Percentiles rank a stretch among this genome's conserved stretches.
Evolutionary conservation across 1,140 invertebrate species (phyloP).

Genomic region (Cataglyphis hispanica): DNA sequence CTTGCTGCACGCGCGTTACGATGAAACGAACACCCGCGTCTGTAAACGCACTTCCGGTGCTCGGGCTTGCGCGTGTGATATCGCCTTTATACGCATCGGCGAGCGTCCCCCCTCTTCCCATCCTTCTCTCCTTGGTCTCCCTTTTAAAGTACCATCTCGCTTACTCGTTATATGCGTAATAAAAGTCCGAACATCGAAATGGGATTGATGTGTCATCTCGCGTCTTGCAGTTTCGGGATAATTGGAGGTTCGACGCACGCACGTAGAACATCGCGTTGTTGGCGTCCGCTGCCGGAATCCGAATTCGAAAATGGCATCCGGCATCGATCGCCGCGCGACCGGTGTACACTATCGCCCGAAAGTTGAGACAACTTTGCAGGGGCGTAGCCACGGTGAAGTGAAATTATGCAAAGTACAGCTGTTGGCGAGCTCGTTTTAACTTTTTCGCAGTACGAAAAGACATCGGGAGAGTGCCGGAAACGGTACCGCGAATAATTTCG

Average conservation of each 20-base stretch:
- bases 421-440: slow-evolving; percentile 28
- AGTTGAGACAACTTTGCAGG: slow-evolving; percentile 53
- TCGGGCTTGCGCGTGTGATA: slow-evolving; percentile 44
- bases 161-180: slow-evolving; percentile 24
- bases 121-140: neutral
- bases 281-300: slow-evolving; percentile 50
- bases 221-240: slow-evolving; percentile 14
- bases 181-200: slow-evolving; percentile 28
- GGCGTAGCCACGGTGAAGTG: slow-evolving; percentile 44
- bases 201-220: neutral
- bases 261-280: too few relatives aligned
- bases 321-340: slow-evolving; percentile 45
- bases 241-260: slow-evolving; percentile 22
- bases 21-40: slow-evolving; percentile 21
- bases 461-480: neutral
- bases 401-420: slow-evolving; percentile 47
- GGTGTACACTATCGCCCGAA: slow-evolving; percentile 50
- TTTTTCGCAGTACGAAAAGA: slow-evolving; percentile 19
- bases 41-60: slow-evolving; percentile 48
- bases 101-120: neutral
- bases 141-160: slow-evolving; percentile 34
- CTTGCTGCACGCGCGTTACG: neutral
- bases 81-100: slow-evolving; percentile 48
- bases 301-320: slow-evolving; percentile 62
- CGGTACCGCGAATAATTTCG: neutral